Percentiles rank a stretch among this genome's conserved stretches.
Conservation (phyloP, 2,888 invertebrate genomes). For the Cremastinae sp. region DNA sequence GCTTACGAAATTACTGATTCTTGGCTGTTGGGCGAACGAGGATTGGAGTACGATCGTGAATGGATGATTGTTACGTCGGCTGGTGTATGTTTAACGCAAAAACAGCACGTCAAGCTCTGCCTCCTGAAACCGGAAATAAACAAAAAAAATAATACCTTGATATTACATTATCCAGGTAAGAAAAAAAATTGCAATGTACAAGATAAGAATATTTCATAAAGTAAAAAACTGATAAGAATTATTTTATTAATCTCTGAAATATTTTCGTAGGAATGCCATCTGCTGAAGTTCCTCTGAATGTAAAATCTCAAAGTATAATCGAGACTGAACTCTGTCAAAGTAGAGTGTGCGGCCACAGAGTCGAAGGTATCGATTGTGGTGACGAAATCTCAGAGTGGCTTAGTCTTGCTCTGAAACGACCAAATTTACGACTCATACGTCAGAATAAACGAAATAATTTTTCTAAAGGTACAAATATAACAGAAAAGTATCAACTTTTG, state of each 20-base stretch:
- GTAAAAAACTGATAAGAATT: constrained; percentile 33
- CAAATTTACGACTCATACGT: constrained; percentile 86
- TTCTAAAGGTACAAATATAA: constrained; percentile 38
- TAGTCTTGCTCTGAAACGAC: constrained; percentile 85
- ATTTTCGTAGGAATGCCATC: constrained; percentile 80
- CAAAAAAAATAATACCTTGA: constrained; percentile 82
- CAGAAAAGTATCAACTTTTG: too few species aligned
- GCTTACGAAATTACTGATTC: constrained; percentile 84
- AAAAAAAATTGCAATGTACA: neutral
- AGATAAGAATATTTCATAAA: neutral
- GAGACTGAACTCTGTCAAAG: constrained; percentile 85
- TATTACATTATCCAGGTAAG: constrained; percentile 84
- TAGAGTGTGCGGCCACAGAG: constrained; percentile 92
- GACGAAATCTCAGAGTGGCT: constrained; percentile 91
- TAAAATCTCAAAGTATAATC: constrained; percentile 67
- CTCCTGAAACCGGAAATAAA: constrained; percentile 88
- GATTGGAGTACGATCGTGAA: constrained; percentile 93
- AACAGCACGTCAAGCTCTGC: constrained; percentile 90
- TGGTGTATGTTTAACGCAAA: constrained; percentile 94
- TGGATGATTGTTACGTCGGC: constrained; percentile 95
- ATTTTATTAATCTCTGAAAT: constrained; percentile 5
- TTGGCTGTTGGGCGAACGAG: constrained; percentile 89
- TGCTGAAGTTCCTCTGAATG: constrained; percentile 82
- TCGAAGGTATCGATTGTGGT: constrained; percentile 92
- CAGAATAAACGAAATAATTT: constrained; percentile 79